Base-by-base conservation (phyloP, 2,797 vertebrate genomes). In the Avahi laniger region DNA sequence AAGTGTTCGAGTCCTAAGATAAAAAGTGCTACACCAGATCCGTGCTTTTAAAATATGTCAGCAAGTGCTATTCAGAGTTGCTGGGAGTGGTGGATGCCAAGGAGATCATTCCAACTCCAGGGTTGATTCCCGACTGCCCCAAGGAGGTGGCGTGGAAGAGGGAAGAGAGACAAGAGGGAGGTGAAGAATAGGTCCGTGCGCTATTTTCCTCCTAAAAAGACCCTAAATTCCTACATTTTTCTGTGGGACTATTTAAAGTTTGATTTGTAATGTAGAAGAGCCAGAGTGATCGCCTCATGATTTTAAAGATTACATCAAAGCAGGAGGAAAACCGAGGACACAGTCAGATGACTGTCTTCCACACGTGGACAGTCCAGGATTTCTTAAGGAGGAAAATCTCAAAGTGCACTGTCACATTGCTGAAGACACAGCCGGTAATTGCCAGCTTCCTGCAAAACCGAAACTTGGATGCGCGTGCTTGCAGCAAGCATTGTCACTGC, bases 361-460 rank as follows among this genome's bases (percentile, higher is more conserved):
- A 1, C 28, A 50, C 76, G 14, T 5, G 43, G 35, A 48, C 54
- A 81, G 28, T 41, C 17, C 28, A 38, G 38, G 76, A 92, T 91
- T 94, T 97, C 87, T 69, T 67, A 79, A 93, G 61, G 22, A 57
- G 89, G 28, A 92, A 78, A 85, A 72, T 15, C 48, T 48, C 5
- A 14, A 78, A 46, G 26, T 28, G n/a, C 41, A 33, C 15, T 38
- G 5, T 72, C 22, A 14, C 5, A 33, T 96, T 69, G 69, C 81
- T 54, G 63, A 93, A 93, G 61, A 80, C 41, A 61, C 12, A 57
- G 63, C 41, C 65, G 57, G 63, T n/a, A 43, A 63, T 63, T 54
- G 14, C 54, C 67, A 89, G 35, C 67, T 87, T 93, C 91, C 78
- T 89, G 61, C 85, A 89, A 59, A 93, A 89, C 73, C 30, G 86